Base-by-base conservation (phyloP, 2,113 vertebrate genomes). In the Myocastor coypus region DNA sequence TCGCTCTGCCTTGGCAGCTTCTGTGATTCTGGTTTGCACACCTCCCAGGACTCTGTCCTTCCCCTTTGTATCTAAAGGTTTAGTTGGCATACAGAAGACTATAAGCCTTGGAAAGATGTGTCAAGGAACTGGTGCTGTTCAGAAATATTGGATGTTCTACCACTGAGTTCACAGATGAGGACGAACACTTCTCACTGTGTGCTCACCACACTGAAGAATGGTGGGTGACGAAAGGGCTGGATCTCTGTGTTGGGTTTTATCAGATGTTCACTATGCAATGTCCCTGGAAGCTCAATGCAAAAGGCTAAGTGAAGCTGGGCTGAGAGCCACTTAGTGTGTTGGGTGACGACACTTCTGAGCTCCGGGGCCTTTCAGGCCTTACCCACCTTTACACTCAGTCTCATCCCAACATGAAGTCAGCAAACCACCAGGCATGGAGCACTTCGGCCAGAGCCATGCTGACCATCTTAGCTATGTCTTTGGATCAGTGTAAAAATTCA, bases 141-240 rank as follows among this genome's bases (percentile, higher is more conserved):
- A 64, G 57, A 92, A 95, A 91, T 69, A 50, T 4, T 81, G 11
- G 87, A 90, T 91, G 28, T 52, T 3, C 52, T 95, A 78, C n/a
- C 64, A 61, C 42, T 85, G 63, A 66, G 24, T 19, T 52, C 32
- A 50, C 83, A 59, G 11, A 42, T 66, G 37, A 83, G n/a, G 17
- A 14, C 7, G 61, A 92, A 52, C 40, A 63, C 80, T 50, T 87
- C 66, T 75, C 32, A 93, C 32, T 64, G 8, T 26, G 26, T 64
- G 17, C 90, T 40, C 81, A 71, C 10, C 28, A 71, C 7, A 34
- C 52, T 78, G 37, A 86, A 73, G 16, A 82, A 87, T 34, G 20
- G 0, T 57, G 30, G 92, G 52, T 50, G 20, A 42, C 59, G 69
- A 83, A 17, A 88, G 14, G 61, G 10, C 34, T 20, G n/a, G 1